Percentiles rank a stretch among this genome's conserved stretches.
Evolutionary conservation across 1,140 invertebrate species (phyloP).

Genomic region (Paraescarpia echinospica): DNA sequence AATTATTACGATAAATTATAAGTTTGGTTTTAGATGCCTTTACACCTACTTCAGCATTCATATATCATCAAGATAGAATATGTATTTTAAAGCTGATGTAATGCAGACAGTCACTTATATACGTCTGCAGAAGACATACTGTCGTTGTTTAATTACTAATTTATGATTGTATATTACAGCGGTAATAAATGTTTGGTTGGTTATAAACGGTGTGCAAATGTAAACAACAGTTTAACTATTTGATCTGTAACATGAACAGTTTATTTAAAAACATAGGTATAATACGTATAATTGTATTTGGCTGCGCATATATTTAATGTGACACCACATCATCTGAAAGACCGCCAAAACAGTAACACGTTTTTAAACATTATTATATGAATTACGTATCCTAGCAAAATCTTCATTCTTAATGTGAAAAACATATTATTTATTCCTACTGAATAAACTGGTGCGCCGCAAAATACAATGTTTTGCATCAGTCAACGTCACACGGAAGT

Average conservation of each 20-base stretch:
- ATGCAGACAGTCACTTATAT: no score
- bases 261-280: background rate
- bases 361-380: background rate
- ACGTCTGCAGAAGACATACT: no score
- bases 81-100: no score
- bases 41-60: no score
- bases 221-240: background rate
- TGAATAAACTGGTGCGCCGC: background rate
- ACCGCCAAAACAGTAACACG: background rate
- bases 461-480: background rate
- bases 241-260: background rate
- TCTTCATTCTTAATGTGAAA: background rate
- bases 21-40: no score
- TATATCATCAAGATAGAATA: no score
- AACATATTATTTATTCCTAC: background rate
- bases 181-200: background rate
- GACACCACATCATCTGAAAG: background rate
- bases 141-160: no score
- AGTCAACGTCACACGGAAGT: background rate
- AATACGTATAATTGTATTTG: background rate
- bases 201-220: no score
- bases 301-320: background rate
- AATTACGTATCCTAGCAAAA: background rate
- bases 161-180: background rate
- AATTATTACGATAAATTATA: no score